Base-by-base conservation (phyloP, 2,113 vertebrate genomes). In the Tupaia chinensis region DNA sequence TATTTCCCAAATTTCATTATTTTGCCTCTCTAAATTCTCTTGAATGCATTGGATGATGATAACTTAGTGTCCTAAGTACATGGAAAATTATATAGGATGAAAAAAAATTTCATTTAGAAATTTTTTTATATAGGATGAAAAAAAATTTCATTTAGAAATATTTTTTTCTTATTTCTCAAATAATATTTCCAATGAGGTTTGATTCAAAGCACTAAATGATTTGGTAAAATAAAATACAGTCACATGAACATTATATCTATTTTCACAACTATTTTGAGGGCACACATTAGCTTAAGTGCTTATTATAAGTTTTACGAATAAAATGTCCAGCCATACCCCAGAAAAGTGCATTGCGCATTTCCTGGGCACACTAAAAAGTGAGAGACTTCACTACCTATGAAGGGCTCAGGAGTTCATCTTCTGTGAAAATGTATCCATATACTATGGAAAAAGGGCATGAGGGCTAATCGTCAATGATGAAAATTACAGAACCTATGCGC, bases 111-210 rank as follows among this genome's bases (percentile, higher is more conserved):
- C 44, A 44, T 44, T 44, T 44, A 44, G 5, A 44, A 44, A 44
- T 4, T 44, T 5, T 44, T n/a, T 1, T 7, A 23, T 14, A 19
- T 1, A 65, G 10, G 15, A 34, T 81, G 10, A 58, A 29, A 66
- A 5, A n/a, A 44, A 74, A 81, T 44, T 44, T 44, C 44, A 44
- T 44, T 44, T 44, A 44, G 5, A 44, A 44, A 44, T 4, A 3
- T 5, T 44, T 4, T 84, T 81, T 86, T 25, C 14, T 83, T 81
- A 72, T 83, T 90, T 93, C 27, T 91, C 19, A 95, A 53, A 73
- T 53, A 89, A 78, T 3, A 61, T 7, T 73, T 82, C 69, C 66
- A 8, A 14, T 70, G 7, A 93, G 15, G 7, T 22, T 94, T 90
- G 17, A 69, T 65, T 80, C 27, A 72, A 95, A 73, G 32, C 5